Evolutionary conservation across 2,797 vertebrate genomes (phyloP), one percentile per base, ranked within the genome.

Genomic region (Coregonus sp.): DNA sequence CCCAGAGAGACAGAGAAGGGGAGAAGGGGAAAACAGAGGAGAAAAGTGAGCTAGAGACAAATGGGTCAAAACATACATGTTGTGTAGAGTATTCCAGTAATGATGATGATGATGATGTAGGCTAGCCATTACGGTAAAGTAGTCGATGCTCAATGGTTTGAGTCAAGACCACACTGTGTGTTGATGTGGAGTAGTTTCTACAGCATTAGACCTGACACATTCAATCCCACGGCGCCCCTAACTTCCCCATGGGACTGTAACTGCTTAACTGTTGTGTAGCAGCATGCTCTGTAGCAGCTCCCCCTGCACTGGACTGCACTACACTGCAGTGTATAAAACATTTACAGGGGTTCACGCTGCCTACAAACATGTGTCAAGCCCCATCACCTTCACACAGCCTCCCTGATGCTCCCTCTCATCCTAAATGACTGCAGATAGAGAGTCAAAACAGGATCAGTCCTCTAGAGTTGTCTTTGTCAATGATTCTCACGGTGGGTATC

Each of bases 241-340:
- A 47, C 40, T 47, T 47, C 40, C 40, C 40, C 2, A 47, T 0
- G 79, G 65, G 84, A 79, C 51, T 1, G 54, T 35, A 72, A 69
- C 75, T 66, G 54, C 78, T 72, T 31, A 66, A 73, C 74, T 77
- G 79, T 73, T 80, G 77, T 72, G 37, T 15, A 51, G 54, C 61
- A 65, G 65, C 5, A 33, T 5, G 59, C 73, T 80, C 75, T 72
- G 47, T 74, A 78, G 61, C 76, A 59, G 78, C 78, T 84, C 80
- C 70, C 59, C 40, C 9, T 47, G 40, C 40, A 11, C 40, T 47
- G 9, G 40, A 47, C 40, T 47, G 40, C 40, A 47, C 40, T 47
- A 47, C 9, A 81, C 80, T 15, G 9, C 83, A 86, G 80, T 78
- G 80, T 84, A 82, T 74, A 74, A 83, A 87, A 83, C 76, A 81